Conservation (phyloP, 2,888 invertebrate genomes). For the Desoria tigrina region DNA sequence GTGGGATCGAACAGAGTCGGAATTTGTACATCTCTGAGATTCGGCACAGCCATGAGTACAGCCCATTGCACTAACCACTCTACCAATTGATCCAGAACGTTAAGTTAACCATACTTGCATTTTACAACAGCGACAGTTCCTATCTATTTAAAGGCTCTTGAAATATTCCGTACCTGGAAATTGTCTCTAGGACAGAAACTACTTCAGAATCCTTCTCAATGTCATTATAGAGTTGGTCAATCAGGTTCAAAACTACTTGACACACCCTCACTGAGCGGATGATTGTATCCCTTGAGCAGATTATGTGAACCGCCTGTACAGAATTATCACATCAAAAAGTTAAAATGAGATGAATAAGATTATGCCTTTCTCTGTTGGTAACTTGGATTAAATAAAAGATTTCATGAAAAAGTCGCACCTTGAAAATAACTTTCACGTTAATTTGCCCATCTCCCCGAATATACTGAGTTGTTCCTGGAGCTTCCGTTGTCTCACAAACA, state of each 20-base stretch:
- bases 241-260: slow-evolving; percentile 87
- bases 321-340: background rate
- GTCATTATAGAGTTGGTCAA: slow-evolving; percentile 82
- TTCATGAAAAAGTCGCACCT: slow-evolving; percentile 63
- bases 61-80: slow-evolving; percentile 84
- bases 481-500: slow-evolving; percentile 81
- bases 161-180: slow-evolving; percentile 46
- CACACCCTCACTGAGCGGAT: slow-evolving; percentile 85
- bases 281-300: slow-evolving; percentile 79
- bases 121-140: background rate
- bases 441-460: slow-evolving; percentile 94
- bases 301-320: slow-evolving; percentile 78
- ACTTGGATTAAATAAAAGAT: no score
- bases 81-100: no score
- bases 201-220: slow-evolving; percentile 53
- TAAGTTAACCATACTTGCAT: background rate
- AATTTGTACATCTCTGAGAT: slow-evolving; percentile 76
- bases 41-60: slow-evolving; percentile 94
- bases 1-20: slow-evolving; percentile 86
- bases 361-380: no score
- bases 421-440: slow-evolving; percentile 82
- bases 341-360: background rate
- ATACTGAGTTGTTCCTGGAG: slow-evolving; percentile 83
- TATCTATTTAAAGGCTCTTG: background rate
- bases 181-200: slow-evolving; percentile 47